Evolutionary conservation across 2,113 vertebrate species (phyloP).

Genomic region (Tautogolabrus adspersus): DNA sequence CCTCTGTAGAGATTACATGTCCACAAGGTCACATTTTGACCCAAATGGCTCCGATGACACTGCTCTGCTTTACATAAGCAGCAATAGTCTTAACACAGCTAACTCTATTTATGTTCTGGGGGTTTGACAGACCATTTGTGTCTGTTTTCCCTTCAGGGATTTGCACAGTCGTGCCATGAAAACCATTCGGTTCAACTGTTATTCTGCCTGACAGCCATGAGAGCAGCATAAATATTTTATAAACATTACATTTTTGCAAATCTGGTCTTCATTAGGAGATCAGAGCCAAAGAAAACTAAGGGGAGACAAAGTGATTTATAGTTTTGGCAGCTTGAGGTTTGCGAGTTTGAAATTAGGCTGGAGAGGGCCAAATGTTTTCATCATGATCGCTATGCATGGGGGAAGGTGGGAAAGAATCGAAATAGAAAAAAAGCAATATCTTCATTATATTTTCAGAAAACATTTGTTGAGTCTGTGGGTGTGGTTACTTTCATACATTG

Average conservation of each 20-base stretch:
- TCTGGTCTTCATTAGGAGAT: constrained; percentile 12
- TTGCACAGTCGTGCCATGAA: neutral
- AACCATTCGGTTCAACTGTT: neutral
- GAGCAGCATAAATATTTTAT: neutral
- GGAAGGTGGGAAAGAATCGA: neutral
- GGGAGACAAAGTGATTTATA: constrained; percentile 29
- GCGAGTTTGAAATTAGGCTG: neutral
- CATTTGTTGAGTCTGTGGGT: neutral
- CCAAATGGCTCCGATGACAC: constrained; percentile 46
- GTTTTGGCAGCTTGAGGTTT: neutral
- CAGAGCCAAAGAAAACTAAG: neutral
- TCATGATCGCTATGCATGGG: neutral
- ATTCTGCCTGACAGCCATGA: neutral
- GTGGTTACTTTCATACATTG: neutral
- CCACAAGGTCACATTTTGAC: constrained; percentile 52
- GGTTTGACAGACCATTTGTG: neutral
- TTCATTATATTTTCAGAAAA: neutral
- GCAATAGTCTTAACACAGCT: constrained; percentile 21
- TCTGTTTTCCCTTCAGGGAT: neutral
- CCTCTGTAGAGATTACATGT: constrained; percentile 53
- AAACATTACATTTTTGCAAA: constrained; percentile 9
- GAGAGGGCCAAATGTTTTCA: neutral
- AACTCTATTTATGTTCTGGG: constrained; percentile 47
- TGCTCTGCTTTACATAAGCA: constrained; percentile 34
- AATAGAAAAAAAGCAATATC: neutral